Evolutionary conservation across 2,888 invertebrate genomes (phyloP).

Genomic region (Drosophila merina): DNA sequence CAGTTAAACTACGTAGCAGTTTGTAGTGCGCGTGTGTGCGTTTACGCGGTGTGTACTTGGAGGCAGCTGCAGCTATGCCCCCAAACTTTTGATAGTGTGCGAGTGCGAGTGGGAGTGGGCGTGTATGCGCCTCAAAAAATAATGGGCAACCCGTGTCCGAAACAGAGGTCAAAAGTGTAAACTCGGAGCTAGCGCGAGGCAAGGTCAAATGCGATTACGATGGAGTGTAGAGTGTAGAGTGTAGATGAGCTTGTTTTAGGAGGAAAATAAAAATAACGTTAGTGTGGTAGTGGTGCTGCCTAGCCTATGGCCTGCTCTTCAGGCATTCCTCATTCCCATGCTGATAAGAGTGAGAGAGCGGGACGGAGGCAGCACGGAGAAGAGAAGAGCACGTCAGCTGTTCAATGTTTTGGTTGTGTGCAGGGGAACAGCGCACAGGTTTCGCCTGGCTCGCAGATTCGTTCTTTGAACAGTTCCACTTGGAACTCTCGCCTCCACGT

Average conservation of each 20-base stretch:
- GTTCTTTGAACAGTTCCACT: slow-evolving; percentile 70
- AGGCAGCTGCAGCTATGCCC: slow-evolving; percentile 24
- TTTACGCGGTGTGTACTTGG: slow-evolving; percentile 7
- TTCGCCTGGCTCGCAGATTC: slow-evolving; percentile 41
- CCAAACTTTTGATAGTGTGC: neutral
- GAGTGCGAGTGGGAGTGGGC: slow-evolving; percentile 4
- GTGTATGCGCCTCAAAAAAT: slow-evolving; percentile 11
- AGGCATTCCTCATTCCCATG: slow-evolving; percentile 51
- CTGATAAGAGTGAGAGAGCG: slow-evolving; percentile 54
- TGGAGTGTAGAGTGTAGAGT: neutral
- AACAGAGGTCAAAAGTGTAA: slow-evolving; percentile 72
- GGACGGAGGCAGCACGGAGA: slow-evolving; percentile 8
- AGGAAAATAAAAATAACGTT: slow-evolving; percentile 1
- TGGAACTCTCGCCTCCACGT: slow-evolving; percentile 57
- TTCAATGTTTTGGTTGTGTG: slow-evolving; percentile 71
- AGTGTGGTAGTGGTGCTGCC: slow-evolving; percentile 4
- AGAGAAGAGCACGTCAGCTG: slow-evolving; percentile 58
- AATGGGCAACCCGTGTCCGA: slow-evolving; percentile 16
- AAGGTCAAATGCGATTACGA: slow-evolving; percentile 19
- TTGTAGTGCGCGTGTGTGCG: slow-evolving; percentile 24
- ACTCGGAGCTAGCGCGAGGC: slow-evolving; percentile 8
- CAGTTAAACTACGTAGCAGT: slow-evolving; percentile 43
- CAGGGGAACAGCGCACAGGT: slow-evolving; percentile 51
- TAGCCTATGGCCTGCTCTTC: slow-evolving; percentile 13
- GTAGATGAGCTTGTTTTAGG: slow-evolving; percentile 6